A percentile compares a stretch with the other conserved stretches of the same genome.
Evolutionary conservation across 2,888 invertebrate genomes (phyloP).

Genomic region (Agrotis clavis): DNA sequence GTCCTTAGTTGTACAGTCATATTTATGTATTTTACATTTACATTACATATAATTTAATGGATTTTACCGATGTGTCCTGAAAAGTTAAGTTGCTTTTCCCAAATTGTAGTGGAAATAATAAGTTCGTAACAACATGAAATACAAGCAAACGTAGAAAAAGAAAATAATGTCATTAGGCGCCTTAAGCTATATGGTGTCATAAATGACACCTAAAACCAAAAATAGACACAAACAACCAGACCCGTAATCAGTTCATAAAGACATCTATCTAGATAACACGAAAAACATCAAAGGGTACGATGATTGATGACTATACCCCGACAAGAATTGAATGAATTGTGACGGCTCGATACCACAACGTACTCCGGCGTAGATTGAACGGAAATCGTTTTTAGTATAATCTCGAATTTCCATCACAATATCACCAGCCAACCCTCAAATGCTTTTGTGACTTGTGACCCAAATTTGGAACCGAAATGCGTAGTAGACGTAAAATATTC

Average conservation of each 20-base stretch:
- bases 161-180: too few species aligned
- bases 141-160: too few species aligned
- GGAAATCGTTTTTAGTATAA: conserved; percentile 64
- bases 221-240: conserved; percentile 13
- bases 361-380: conserved; percentile 61
- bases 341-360: conserved; percentile 23
- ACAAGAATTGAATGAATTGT: conserved; percentile 43
- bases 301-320: conserved; percentile 54
- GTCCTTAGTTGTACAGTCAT: background rate
- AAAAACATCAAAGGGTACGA: conserved; percentile 30
- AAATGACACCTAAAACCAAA: background rate
- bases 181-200: too few species aligned
- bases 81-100: too few species aligned
- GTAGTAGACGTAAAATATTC: conserved; percentile 30
- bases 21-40: too few species aligned
- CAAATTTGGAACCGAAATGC: conserved; percentile 40
- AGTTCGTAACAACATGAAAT: background rate
- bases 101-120: background rate
- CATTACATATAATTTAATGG: too few species aligned
- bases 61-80: too few species aligned
- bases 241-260: conserved; percentile 25
- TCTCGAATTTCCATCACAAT: conserved; percentile 63
- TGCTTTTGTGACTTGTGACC: conserved; percentile 52
- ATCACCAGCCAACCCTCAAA: conserved; percentile 40
- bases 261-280: conserved; percentile 29